A percentile compares a stretch with the other conserved stretches of the same genome.
Evolutionary conservation across 2,113 vertebrate species (phyloP).

Genomic region (Hypocryptadius cinnamomeus): DNA sequence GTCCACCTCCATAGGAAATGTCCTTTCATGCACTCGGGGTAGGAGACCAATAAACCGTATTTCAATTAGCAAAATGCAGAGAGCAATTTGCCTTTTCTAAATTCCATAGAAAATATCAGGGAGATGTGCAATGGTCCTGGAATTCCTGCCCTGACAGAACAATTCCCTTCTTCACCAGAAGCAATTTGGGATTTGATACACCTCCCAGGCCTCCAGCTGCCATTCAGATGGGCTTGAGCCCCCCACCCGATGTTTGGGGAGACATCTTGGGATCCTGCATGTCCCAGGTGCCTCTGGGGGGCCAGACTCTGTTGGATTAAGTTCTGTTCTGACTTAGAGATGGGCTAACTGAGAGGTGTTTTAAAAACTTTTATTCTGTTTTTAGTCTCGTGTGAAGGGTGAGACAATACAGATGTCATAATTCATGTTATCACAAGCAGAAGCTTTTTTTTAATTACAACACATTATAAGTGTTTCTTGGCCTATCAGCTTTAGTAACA

Average conservation of each 20-base stretch:
- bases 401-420: not conserved
- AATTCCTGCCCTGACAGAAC: not conserved
- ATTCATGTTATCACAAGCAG: not conserved
- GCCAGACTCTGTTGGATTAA: not conserved
- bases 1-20: not conserved
- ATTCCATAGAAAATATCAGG: not conserved
- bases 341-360: not conserved
- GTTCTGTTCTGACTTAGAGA: not conserved
- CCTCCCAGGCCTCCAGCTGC: not conserved
- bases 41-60: not conserved
- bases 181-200: not conserved
- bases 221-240: not conserved
- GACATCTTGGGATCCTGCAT: not conserved
- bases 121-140: fast-evolving
- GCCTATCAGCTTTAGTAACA: not conserved
- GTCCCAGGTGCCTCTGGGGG: not conserved
- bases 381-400: not conserved
- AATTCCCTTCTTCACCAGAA: not conserved
- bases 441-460: not conserved
- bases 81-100: not conserved
- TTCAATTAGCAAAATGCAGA: not conserved
- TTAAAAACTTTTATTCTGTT: not conserved
- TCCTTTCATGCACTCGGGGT: not conserved
- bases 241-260: fast-evolving
- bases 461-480: not conserved